Evolutionary conservation across 1,140 invertebrate genomes (phyloP), one percentile per base, ranked within the genome.

Genomic region (Scaptomyza graminum): DNA sequence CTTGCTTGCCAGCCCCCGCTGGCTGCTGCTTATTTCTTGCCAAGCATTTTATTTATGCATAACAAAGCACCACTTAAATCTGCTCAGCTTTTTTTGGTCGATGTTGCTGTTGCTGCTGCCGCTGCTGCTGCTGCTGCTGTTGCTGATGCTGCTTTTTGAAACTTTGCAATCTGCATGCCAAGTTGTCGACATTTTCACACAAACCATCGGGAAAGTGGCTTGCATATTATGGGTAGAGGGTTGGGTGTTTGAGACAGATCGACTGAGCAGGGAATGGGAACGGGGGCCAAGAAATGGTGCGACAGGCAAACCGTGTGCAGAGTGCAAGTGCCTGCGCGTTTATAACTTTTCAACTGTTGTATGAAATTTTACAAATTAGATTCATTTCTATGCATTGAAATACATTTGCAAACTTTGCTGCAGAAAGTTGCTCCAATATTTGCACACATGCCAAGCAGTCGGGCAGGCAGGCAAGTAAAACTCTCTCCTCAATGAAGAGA

Each of bases 321-420:
- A 82, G 82, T 85, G 83, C 77, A 87, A 87, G 82, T 87, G 81
- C 82, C 80, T 79, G 81, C 79, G 83, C 83, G 79, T 88, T 87
- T 87, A 88, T 89, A 88, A 88, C 79, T 88, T 88, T 88, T 88
- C 83, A 88, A 88, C 83, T 88, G 83, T 88, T 88, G 76, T 88
- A 88, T 88, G 83, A 88, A 88, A 88, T 89, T 88, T 88, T 83
- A 88, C 83, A 88, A 88, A 88, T 88, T 88, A 88, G 83, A 88
- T 88, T 88, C 83, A 88, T 88, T 88, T 88, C 83, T 88, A 88
- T 88, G 83, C 83, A 88, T 88, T 88, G 83, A 88, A 88, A 88
- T 88, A 88, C 83, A 88, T 87, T 88, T 88, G 77, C 83, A 87
- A 87, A 88, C 75, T 89, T 87, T 87, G 79, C 79, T 73, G 68